Base-by-base conservation (phyloP, 1,140 invertebrate species). In the Agrilus planipennis region DNA sequence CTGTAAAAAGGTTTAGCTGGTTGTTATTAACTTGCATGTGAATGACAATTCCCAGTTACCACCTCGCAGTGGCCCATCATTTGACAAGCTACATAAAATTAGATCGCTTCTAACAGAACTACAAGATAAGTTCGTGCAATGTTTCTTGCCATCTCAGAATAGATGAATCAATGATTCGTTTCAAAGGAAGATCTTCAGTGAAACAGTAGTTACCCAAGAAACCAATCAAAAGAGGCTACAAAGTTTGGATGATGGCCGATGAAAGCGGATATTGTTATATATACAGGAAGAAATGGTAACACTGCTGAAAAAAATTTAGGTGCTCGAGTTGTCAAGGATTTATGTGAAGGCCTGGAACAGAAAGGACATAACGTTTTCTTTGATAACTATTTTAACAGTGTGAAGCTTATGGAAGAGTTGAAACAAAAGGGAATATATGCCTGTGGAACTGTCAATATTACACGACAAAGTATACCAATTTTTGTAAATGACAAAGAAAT, bases 201-300 rank as follows among this genome's bases (percentile, higher is more conserved):
- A 62, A 58, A 34, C 58, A 62, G 41, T 59, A 62, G 43, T 53
- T 61, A 47, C 57, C 57, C 11, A 30, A 53, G 12, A 63, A 63
- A 35, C 58, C 58, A 12, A 56, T 58, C 20, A 62, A 62, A 53
- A 44, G 54, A 16, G 55, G 55, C 1, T 60, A 54, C 42, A 61
- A 59, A 46, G 50, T 54, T 11, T 54, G 57, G 55, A 34, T 40
- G 15, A 12, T 18, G 11, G 34, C 34, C 3, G 30, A 40, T 41
- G 30, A 41, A 40, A 22, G 11, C 17, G 46, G 42, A 6, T 44
- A 36, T 31, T 37, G n/a, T 21, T 14, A 44, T 25, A 35, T 47
- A 34, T 28, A 40, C 42, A 6, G 29, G 31, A 28, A 41, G 38
- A 38, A 43, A 29, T 18, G 16, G 20, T n/a, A 16, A 36, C 2